Conservation (phyloP, 1,140 invertebrate species). For the Scaptomyza graminum region DNA sequence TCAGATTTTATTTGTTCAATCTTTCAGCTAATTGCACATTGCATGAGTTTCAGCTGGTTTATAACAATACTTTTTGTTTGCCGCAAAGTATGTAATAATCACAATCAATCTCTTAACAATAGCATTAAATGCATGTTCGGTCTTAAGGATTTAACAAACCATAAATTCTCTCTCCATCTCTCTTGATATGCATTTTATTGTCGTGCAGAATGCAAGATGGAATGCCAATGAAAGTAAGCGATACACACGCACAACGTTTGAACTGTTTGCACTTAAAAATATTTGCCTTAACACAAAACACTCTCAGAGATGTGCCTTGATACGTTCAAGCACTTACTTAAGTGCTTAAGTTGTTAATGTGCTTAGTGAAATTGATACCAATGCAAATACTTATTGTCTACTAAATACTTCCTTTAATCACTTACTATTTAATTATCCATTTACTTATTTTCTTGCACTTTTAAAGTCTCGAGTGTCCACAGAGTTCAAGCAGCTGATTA, state of each 20-base stretch:
- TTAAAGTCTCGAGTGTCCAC: too few species aligned
- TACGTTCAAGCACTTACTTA: conserved; percentile 1
- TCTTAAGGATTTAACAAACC: conserved; percentile 3
- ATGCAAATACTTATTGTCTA: neutral
- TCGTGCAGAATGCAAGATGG: conserved; percentile 3
- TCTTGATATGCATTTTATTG: conserved; percentile 6
- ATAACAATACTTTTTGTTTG: conserved; percentile 25
- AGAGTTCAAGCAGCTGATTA: too few species aligned
- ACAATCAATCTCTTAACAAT: too few species aligned
- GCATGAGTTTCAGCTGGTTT: conserved; percentile 22
- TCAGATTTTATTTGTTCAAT: neutral
- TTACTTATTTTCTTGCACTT: too few species aligned
- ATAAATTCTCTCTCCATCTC: neutral
- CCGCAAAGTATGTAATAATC: too few species aligned
- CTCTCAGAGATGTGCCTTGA: neutral
- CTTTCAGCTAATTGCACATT: neutral
- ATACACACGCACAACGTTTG: conserved; percentile 9
- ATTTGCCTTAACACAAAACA: neutral
- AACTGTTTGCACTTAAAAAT: conserved; percentile 2
- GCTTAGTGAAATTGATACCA: neutral
- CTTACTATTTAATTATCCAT: too few species aligned
- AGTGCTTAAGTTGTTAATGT: neutral
- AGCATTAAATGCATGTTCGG: too few species aligned
- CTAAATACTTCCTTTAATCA: too few species aligned
- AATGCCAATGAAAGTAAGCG: neutral